Percentiles rank a stretch among this genome's conserved stretches.
Evolutionary conservation across 1,140 invertebrate genomes (phyloP).

Genomic region (Druon quercuslanigerum): DNA sequence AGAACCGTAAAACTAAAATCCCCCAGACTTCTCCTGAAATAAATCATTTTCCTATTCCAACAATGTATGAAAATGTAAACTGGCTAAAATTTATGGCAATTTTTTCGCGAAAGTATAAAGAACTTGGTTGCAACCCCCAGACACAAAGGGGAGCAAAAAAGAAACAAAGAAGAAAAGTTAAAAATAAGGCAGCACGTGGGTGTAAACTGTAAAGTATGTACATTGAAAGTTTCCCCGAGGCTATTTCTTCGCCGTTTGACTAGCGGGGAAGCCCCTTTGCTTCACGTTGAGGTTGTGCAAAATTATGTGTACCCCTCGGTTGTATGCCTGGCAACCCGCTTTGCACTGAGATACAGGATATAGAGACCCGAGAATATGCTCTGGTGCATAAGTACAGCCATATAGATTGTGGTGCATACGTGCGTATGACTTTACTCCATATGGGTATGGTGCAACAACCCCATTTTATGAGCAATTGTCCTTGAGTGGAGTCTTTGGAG

Average conservation of each 20-base stretch:
- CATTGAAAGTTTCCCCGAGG: background rate
- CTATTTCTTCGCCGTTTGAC: background rate
- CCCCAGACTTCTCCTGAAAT: no score
- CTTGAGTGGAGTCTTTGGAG: conserved; percentile 37
- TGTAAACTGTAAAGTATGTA: background rate
- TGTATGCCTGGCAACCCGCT: conserved; percentile 32
- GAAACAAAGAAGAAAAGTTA: no score
- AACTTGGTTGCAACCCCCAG: no score
- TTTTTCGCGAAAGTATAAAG: no score
- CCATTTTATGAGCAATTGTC: conserved; percentile 46
- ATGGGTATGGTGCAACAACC: conserved; percentile 40
- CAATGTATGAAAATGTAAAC: no score
- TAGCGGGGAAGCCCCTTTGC: background rate
- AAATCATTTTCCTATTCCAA: no score
- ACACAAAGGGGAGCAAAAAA: no score
- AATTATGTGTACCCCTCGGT: conserved; percentile 49
- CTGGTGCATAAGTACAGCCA: conserved; percentile 37
- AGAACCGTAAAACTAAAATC: no score
- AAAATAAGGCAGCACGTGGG: background rate
- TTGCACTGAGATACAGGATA: conserved; percentile 35
- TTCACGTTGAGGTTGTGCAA: conserved; percentile 25
- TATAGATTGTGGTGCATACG: conserved; percentile 25
- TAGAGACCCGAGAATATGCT: conserved; percentile 42
- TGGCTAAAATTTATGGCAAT: no score
- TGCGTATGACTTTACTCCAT: conserved; percentile 29